phyloP scores from a whole-genome alignment of 1,140 invertebrate species.

The Camponotus vicinus region DNA sequence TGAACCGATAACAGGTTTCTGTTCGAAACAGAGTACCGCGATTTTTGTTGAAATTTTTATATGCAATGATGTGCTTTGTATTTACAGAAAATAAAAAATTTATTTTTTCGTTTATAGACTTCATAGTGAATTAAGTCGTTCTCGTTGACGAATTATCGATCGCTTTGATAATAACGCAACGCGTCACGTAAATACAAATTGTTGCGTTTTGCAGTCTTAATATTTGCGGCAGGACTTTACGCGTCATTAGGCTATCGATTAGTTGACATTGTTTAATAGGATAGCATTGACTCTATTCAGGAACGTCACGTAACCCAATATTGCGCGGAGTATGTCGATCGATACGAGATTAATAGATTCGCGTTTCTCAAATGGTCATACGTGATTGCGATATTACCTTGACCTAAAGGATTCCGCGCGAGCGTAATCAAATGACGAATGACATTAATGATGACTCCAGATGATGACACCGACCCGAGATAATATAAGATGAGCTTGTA shows the following conservation, averaged over 20 bases:
- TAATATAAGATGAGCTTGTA: slow-evolving; percentile 31
- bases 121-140: no score
- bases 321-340: slow-evolving; percentile 38
- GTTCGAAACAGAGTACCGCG: not conserved
- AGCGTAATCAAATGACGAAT: slow-evolving; percentile 55
- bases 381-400: slow-evolving; percentile 53
- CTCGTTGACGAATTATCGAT: no score
- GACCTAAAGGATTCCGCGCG: slow-evolving; percentile 53
- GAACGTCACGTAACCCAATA: slow-evolving; percentile 53
- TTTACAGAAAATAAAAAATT: not conserved
- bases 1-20: not conserved
- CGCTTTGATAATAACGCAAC: no score
- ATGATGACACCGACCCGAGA: not conserved
- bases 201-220: not conserved
- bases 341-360: slow-evolving; percentile 72
- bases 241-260: slow-evolving; percentile 5
- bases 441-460: slow-evolving; percentile 9
- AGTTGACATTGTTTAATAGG: slow-evolving; percentile 24
- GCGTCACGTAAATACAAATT: not conserved
- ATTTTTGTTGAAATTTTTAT: not conserved
- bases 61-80: not conserved
- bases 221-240: no score
- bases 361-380: slow-evolving; percentile 65
- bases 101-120: not conserved
- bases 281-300: slow-evolving; percentile 31